Base-by-base conservation (phyloP, 2,888 invertebrate genomes). In the Vanessa cardui region DNA sequence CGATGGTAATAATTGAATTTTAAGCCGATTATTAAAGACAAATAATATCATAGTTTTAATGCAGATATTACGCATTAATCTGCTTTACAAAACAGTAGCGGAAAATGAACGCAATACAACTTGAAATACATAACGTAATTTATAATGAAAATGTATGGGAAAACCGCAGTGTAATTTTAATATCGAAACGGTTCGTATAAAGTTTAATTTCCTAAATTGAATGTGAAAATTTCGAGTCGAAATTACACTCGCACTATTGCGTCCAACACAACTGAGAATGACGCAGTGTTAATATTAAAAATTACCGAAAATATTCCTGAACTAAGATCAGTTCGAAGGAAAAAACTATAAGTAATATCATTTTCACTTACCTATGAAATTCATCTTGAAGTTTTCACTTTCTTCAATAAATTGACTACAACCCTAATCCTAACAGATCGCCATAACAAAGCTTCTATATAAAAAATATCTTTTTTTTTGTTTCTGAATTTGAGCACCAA, bases 341-440 rank as follows among this genome's bases (percentile, higher is more conserved):
- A 26, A 20, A 21, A 16, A 39, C 15, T 50, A n/a, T 2, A 21
- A 26, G 20, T n/a, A n/a, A 20, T 49, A 31, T 12, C 54, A 60
- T 54, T 16, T 16, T 26, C 26, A 92, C 92, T 92, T 75, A 92
- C 92, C 92, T 71, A 92, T 85, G 79, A 92, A 92, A 79, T 92
- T 92, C 92, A 92, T 92, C 76, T 85, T 83, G 89, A 52, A 58
- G 68, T 74, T 76, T 69, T 81, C 85, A 83, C 89, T 85, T 82
- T 15, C 31, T 72, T 73, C 67, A 62, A 72, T 69, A 72, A 72
- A 74, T 73, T 73, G 74, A 76, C 70, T 74, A 73, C 64, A 74
- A 79, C 72, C 78, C 82, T 83, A 82, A 56, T 84, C 79, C 78
- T 85, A 90, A 59, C 74, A 76, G 83, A 83, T 82, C 80, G 79